Evolutionary conservation across 2,797 vertebrate genomes (phyloP), one percentile per base, ranked within the genome.

Genomic region (Toxotes lorentzi): DNA sequence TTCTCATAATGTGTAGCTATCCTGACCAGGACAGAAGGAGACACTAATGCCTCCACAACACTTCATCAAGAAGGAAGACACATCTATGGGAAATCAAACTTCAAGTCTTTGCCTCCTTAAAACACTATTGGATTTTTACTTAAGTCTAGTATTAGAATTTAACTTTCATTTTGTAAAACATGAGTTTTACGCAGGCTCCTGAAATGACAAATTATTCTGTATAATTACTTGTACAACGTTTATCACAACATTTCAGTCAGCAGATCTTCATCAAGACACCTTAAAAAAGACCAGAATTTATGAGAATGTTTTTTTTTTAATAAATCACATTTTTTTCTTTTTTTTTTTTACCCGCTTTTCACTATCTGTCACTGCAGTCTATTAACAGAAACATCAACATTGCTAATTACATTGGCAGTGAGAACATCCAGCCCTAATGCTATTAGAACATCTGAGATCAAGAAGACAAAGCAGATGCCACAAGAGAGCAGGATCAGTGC

Each of bases 401-500:
- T 13, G 38, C 40, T 73, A 56, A 79, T 73, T 73, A 38, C 27
- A 50, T 1, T 40, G 35, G 32, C 17, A 71, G 51, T 78, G 50
- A 58, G n/a, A 57, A 57, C 16, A 59, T 65, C 61, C 59, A 34
- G 60, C 67, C 13, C 57, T 73, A 81, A 88, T 61, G 41, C 34
- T 51, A 82, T 64, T 72, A 80, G 70, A 62, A 69, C 61, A 63
- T 70, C 70, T 71, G 51, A 79, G 74, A 78, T 84, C 40, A 62
- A 66, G 48, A 35, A 83, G 73, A 77, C 61, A 71, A 65, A 83
- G 61, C 62, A 59, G 43, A 72, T 7, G 40, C 83, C 78, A 62
- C 48, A 38, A 51, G 77, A 78, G 85, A 86, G 69, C 43, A 4
- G 73, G 62, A 81, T 87, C 76, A 83, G 69, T 47, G 75, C 48